Conservation (phyloP, 2,888 invertebrate genomes). For the Microctonus brassicae region DNA sequence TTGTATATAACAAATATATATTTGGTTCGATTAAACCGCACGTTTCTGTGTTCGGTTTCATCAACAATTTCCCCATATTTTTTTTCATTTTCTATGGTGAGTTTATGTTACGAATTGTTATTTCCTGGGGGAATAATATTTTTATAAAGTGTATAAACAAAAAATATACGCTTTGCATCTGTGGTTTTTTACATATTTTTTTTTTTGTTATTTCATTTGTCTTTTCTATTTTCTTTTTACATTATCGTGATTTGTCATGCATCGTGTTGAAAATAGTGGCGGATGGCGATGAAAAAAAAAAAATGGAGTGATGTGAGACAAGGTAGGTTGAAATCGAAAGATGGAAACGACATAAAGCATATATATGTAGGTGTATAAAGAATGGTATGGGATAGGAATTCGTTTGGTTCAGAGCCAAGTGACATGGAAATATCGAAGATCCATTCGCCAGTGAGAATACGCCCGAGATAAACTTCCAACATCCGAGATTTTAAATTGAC, state of each 20-base stretch:
- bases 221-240: background rate
- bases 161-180: background rate
- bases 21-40: slow-evolving; percentile 15
- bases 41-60: background rate
- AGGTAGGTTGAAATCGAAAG: background rate
- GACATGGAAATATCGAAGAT: slow-evolving; percentile 44
- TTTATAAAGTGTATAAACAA: background rate
- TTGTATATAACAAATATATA: background rate
- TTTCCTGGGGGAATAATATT: background rate
- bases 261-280: background rate
- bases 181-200: background rate
- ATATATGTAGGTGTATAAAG: background rate
- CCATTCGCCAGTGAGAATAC: slow-evolving; percentile 30
- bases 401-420: slow-evolving; percentile 30
- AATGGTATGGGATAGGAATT: slow-evolving; percentile 8
- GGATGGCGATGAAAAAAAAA: background rate
- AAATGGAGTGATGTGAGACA: background rate
- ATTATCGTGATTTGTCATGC: slow-evolving; percentile 13
- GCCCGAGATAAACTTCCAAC: slow-evolving; percentile 25
- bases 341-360: background rate
- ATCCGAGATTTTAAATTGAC: slow-evolving; percentile 38
- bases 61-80: background rate
- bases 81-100: background rate
- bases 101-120: background rate
- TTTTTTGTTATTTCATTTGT: background rate